A percentile compares a stretch with the other conserved stretches of the same genome.
Evolutionary conservation across 2,797 vertebrate genomes (phyloP).

Genomic region (Bradypus variegatus): DNA sequence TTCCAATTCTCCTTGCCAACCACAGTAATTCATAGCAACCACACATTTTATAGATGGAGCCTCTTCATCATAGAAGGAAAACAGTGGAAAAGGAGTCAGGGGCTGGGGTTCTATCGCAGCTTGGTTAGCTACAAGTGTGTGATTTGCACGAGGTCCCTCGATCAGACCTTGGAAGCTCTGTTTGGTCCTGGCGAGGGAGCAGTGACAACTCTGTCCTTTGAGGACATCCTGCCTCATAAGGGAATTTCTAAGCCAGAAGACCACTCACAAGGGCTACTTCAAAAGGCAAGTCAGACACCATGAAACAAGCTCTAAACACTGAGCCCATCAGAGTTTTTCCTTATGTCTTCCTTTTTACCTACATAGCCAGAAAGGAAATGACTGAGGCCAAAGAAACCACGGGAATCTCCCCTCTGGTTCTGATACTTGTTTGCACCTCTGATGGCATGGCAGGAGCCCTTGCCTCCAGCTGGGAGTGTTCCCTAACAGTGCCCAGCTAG

Average conservation of each 20-base stretch:
- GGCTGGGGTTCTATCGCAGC: background rate
- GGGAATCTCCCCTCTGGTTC: background rate
- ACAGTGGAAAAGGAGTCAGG: background rate
- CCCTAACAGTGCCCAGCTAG: background rate
- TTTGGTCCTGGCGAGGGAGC: background rate
- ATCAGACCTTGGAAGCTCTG: background rate
- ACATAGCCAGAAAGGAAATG: background rate
- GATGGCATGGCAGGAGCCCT: background rate
- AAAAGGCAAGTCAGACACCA: background rate
- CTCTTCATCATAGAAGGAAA: background rate
- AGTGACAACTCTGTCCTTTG: background rate
- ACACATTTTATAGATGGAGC: background rate
- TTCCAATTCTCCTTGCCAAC: slow-evolving; percentile 52
- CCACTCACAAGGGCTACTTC: background rate
- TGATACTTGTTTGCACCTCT: background rate
- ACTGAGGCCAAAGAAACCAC: background rate
- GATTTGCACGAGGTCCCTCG: background rate
- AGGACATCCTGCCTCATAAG: background rate
- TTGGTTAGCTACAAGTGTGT: background rate
- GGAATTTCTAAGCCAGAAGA: background rate
- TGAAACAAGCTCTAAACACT: background rate
- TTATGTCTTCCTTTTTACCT: background rate
- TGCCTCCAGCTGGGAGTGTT: background rate
- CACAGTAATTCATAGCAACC: slow-evolving; percentile 51
- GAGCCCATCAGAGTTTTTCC: background rate